These are phyloP conservation scores for Malurus melanocephalus DNA, from an alignment of 2,113 vertebrate genomes.

Conservation along the genomic window DNA sequence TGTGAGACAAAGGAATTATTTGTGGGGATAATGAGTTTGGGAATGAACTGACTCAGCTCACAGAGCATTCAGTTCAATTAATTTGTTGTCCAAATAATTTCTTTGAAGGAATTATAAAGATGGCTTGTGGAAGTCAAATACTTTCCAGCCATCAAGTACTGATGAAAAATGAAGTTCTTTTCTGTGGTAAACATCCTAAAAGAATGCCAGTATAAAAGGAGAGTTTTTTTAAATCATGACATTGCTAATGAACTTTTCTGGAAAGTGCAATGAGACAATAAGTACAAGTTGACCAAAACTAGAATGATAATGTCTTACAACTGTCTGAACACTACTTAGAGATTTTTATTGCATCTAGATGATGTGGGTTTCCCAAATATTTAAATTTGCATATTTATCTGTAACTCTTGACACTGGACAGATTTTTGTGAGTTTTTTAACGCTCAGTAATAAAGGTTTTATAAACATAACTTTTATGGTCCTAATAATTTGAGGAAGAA, in stretches of 20 bases:
- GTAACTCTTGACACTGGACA: not conserved
- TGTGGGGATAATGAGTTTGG: not conserved
- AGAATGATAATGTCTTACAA: not conserved
- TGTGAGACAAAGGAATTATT: not conserved
- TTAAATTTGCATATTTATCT: not conserved
- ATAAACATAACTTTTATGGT: not conserved
- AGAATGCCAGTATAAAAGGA: not conserved
- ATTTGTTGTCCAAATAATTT: not conserved
- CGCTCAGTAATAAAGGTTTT: not conserved
- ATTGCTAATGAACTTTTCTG: not conserved
- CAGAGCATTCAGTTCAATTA: not conserved
- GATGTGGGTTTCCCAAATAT: not conserved
- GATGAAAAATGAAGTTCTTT: not conserved
- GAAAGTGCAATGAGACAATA: not conserved
- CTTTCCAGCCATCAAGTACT: not conserved
- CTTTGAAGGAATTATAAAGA: not conserved
- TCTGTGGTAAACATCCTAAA: not conserved
- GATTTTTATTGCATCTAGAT: not conserved
- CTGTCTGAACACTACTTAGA: not conserved
- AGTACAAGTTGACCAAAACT: not conserved
- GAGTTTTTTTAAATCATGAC: not conserved
- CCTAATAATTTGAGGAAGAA: not conserved
- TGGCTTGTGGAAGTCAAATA: not conserved
- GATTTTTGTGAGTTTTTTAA: not conserved
- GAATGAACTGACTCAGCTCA: not conserved